Percentiles rank a stretch among this genome's conserved stretches.
Conservation (phyloP, 2,888 invertebrate species). For the Macropis europaea region DNA sequence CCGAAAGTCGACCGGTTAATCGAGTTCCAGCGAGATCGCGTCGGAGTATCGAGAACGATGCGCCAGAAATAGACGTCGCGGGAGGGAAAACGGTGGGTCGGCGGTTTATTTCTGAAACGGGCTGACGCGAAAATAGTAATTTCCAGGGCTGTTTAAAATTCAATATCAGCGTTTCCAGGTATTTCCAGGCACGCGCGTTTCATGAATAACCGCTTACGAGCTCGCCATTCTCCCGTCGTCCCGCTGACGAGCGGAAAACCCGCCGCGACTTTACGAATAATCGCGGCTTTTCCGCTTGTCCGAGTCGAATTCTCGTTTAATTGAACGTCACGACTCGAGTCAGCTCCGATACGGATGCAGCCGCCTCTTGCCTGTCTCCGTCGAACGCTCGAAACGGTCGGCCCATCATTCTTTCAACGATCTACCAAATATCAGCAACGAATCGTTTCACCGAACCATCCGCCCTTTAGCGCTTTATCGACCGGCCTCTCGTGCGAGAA, state of each 20-base stretch:
- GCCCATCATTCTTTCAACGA: no score
- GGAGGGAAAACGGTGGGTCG: not conserved
- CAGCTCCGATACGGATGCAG: no score
- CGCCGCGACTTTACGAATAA: not conserved
- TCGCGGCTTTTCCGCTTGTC: not conserved
- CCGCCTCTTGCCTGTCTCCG: no score
- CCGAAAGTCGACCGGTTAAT: slow-evolving; percentile 5
- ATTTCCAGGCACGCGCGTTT: not conserved
- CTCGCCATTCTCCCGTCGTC: no score
- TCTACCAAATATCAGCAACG: no score
- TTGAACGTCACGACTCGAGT: no score
- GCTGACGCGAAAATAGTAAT: not conserved
- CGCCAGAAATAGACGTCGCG: slow-evolving; percentile 6
- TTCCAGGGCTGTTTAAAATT: slow-evolving; percentile 9
- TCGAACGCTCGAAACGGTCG: no score
- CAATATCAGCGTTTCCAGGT: not conserved
- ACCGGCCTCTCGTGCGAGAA: no score
- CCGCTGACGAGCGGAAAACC: not conserved
- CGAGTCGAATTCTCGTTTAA: no score
- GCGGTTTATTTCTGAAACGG: not conserved
- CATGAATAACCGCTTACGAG: not conserved
- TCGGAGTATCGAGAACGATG: not conserved
- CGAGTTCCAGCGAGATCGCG: not conserved
- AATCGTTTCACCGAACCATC: no score
- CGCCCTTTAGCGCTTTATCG: no score